phyloP scores from a whole-genome alignment of 2,888 invertebrate species.

The Sminthurinus aureus region DNA sequence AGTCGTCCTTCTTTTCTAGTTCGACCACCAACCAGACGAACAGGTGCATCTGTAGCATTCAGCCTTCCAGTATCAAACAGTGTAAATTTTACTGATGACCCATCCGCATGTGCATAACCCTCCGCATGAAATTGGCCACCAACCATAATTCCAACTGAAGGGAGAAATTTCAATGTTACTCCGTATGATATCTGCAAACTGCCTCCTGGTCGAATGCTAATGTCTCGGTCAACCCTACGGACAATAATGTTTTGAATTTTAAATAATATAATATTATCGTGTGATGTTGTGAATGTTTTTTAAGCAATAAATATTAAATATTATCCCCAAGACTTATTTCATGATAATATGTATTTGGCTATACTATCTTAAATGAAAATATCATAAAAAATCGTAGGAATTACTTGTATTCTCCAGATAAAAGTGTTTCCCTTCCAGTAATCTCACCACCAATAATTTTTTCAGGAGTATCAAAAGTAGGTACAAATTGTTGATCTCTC shows the following conservation, averaged over 20 bases:
- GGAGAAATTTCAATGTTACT: conserved; percentile 85
- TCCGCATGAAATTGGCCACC: conserved; percentile 86
- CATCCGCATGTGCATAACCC: conserved; percentile 58
- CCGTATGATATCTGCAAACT: conserved; percentile 87
- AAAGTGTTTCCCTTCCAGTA: conserved; percentile 83
- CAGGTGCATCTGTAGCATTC: conserved; percentile 72
- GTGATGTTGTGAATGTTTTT: neutral
- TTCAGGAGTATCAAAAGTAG: conserved; percentile 76
- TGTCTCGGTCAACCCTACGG: conserved; percentile 83
- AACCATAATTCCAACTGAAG: conserved; percentile 95
- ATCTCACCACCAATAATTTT: conserved; percentile 89
- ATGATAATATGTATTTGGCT: no score
- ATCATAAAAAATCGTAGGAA: neutral
- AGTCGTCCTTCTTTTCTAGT: conserved; percentile 85
- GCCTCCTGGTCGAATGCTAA: conserved; percentile 92
- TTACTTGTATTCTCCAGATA: conserved; percentile 77
- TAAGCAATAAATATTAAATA: no score
- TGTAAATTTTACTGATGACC: conserved; percentile 59
- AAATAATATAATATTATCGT: neutral
- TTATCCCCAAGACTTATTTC: no score
- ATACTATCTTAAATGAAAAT: neutral
- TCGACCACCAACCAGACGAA: conserved; percentile 82
- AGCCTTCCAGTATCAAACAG: conserved; percentile 62
- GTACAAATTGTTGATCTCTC: conserved; percentile 77
- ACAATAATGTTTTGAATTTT: neutral